A percentile compares a stretch with the other conserved stretches of the same genome.
These are phyloP conservation scores for Cassiopea andromeda DNA, from an alignment of 30 jellyfish, hydroid and myxozoan species.

Conservation along the genomic window DNA sequence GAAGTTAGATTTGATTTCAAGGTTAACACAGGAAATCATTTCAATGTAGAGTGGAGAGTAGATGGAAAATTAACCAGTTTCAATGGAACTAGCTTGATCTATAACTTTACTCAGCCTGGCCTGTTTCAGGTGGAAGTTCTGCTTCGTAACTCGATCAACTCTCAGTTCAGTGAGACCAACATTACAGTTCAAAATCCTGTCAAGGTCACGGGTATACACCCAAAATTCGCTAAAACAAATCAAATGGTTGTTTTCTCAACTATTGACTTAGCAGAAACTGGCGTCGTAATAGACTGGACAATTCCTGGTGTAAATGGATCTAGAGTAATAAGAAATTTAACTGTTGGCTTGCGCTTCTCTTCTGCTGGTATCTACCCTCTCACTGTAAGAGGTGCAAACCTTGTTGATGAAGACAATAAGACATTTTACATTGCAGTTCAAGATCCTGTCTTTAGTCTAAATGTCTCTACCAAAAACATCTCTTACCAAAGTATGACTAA, in stretches of 20 bases:
- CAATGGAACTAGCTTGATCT: background rate
- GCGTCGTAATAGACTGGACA: constrained; percentile 14
- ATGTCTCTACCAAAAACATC: background rate
- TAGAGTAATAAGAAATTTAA: background rate
- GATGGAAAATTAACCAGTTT: background rate
- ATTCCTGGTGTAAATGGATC: constrained; percentile 15
- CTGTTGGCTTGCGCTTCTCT: constrained; percentile 6
- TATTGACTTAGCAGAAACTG: background rate
- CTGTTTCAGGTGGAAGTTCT: constrained; percentile 10
- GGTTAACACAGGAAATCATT: constrained; percentile 34
- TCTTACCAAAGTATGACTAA: background rate
- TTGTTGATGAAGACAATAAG: background rate
- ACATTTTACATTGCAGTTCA: constrained; percentile 32
- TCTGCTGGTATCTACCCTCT: constrained; percentile 37
- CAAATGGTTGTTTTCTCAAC: constrained; percentile 8
- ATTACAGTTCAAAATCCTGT: constrained; percentile 28
- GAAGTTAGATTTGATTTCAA: background rate
- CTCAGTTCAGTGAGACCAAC: background rate
- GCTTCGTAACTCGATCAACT: constrained; percentile 14
- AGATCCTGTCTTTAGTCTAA: constrained; percentile 2
- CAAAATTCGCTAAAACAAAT: constrained; percentile 33
- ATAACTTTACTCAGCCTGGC: constrained; percentile 39
- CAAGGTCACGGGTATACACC: constrained; percentile 7
- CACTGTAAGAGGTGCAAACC: constrained; percentile 7
- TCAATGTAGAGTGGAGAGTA: constrained; percentile 57